Evolutionary conservation across 2,888 invertebrate species (phyloP).

Genomic region (Incurvaria masculella): DNA sequence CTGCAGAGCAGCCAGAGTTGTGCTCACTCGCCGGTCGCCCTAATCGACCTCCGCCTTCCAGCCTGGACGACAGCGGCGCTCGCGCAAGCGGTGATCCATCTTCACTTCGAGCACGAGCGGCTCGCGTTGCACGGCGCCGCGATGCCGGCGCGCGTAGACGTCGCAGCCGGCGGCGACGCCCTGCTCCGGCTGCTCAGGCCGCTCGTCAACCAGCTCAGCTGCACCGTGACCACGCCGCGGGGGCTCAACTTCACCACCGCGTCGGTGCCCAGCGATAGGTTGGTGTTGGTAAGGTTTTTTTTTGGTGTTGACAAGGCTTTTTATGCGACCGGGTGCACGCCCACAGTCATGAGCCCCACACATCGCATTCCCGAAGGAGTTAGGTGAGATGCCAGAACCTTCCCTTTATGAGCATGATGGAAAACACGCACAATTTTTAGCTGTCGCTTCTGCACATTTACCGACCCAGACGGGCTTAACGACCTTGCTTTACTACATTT

Average conservation of each 20-base stretch:
- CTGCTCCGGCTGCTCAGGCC: slow-evolving; percentile 27
- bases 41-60: slow-evolving; percentile 16
- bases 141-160: slow-evolving; percentile 31
- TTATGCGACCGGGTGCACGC: too few species aligned
- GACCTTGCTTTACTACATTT: too few species aligned
- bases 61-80: too few species aligned
- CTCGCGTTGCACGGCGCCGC: slow-evolving; percentile 37
- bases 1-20: slow-evolving; percentile 2
- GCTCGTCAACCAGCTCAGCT: slow-evolving; percentile 25
- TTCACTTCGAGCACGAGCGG: slow-evolving; percentile 27
- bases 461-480: too few species aligned
- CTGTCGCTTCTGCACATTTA: too few species aligned
- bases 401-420: too few species aligned
- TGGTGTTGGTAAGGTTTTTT: slow-evolving; percentile 8
- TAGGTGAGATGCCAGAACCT: too few species aligned
- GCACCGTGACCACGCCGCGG: slow-evolving; percentile 29
- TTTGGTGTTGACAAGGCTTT: too few species aligned
- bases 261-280: slow-evolving; percentile 31
- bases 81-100: slow-evolving; percentile 19
- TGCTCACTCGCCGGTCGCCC: slow-evolving; percentile 13
- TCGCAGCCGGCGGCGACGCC: slow-evolving; percentile 34
- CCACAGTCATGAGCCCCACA: too few species aligned
- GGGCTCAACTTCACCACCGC: slow-evolving; percentile 27
- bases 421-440: too few species aligned
- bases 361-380: too few species aligned